Conservation (phyloP, 2,113 vertebrate species). For the Leucosticte australis region DNA sequence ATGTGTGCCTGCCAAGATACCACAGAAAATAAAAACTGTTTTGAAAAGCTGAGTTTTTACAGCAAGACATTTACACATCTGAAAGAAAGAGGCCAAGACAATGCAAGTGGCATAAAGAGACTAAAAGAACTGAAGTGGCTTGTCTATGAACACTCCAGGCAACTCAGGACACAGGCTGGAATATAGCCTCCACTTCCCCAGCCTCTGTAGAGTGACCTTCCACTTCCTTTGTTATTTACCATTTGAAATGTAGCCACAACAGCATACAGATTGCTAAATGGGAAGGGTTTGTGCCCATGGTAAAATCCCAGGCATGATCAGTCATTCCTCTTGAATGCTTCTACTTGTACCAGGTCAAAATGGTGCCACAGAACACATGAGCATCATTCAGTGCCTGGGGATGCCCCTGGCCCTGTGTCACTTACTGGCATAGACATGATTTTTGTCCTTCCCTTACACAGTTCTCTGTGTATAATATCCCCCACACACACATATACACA, state of each 20-base stretch:
- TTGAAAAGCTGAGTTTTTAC: neutral
- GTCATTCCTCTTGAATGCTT: neutral
- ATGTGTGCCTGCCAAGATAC: neutral
- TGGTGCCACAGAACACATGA: neutral
- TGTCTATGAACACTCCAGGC: neutral
- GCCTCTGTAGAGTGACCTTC: neutral
- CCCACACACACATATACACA: accelerated
- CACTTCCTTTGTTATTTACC: neutral
- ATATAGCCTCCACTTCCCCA: neutral
- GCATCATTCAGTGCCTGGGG: neutral
- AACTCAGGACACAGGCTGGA: neutral
- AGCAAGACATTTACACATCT: neutral
- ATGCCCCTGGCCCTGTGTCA: neutral
- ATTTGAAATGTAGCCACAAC: neutral
- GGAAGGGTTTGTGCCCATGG: neutral
- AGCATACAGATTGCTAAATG: neutral
- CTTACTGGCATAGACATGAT: neutral
- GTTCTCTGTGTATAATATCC: neutral
- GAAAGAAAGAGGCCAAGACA: neutral
- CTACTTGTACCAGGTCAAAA: neutral
- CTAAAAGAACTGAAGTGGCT: neutral
- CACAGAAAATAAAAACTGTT: neutral
- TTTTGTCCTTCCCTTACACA: neutral
- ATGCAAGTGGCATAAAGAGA: neutral
- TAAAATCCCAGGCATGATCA: neutral